Evolutionary conservation across 2,797 vertebrate species (phyloP), one percentile per base, ranked within the genome.

Genomic region (Notamacropus eugenii): DNA sequence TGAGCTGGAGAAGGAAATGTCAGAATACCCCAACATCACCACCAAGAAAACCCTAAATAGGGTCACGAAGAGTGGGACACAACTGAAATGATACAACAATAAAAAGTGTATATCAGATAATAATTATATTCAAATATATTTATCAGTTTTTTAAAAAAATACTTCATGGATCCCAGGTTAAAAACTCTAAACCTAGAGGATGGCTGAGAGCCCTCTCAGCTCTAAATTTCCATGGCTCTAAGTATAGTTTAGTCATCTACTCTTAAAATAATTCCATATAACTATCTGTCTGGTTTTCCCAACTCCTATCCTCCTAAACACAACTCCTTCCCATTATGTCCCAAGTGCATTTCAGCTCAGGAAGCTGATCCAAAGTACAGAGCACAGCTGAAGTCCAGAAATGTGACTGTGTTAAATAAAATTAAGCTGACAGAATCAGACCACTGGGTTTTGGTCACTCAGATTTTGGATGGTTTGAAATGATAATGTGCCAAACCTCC

Each of bases 391-490:
- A 95, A 82, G 91, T 62, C 94, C 82, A 93, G 96, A 98, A 97
- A 94, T 82, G 92, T 87, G 1, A 94, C 31, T 97, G 90, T 90
- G 91, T 54, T 97, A 97, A 98, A 96, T 93, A 93, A 98, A 98
- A 98, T 97, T 55, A 93, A 97, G 96, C 93, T 98, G 97, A 98
- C 96, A 98, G 93, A 97, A 98, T 98, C 96, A 98, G 97, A 96
- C 95, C 95, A 97, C 93, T 95, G 96, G 92, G 27, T 97, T 98
- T 98, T 97, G 74, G 96, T 97, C 97, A 97, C 95, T 98, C 2
- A 92, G 90, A 96, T 98, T 98, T 95, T 96, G 96, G 97, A 95
- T 97, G 96, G 74, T 91, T 98, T 95, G 96, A 98, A 98, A 97
- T 55, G 0, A 98, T 96, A 56, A 98, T 94, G 94, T 98, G 96